Evolutionary conservation across 2,797 vertebrate genomes (phyloP).

Genomic region (Danionella dracula): DNA sequence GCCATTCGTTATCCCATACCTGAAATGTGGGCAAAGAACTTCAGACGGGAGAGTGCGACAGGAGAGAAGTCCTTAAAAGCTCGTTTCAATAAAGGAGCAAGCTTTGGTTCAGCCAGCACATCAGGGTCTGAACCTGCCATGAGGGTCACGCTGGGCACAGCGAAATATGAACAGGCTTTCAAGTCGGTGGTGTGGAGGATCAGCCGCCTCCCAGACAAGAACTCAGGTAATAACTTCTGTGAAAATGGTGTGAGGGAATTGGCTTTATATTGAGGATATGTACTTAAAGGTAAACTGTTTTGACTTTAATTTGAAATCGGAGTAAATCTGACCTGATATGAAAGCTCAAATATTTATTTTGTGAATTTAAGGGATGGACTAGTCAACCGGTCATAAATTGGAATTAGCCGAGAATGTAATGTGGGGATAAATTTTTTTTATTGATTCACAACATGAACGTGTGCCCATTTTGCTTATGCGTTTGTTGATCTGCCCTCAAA

Average conservation of each 20-base stretch:
- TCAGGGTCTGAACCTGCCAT: conserved; percentile 85
- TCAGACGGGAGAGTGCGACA: conserved; percentile 77
- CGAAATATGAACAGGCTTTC: conserved; percentile 86
- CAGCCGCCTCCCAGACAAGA: conserved; percentile 82
- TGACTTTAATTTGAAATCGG: too few species aligned
- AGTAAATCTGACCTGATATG: too few species aligned
- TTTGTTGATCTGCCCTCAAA: too few species aligned
- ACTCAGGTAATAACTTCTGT: conserved; percentile 72
- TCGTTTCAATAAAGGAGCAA: conserved; percentile 83
- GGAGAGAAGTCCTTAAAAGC: conserved; percentile 85
- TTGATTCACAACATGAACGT: too few species aligned
- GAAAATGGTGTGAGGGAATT: not conserved
- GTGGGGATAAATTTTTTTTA: too few species aligned
- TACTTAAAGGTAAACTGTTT: too few species aligned
- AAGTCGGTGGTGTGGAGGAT: conserved; percentile 85
- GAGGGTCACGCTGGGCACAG: conserved; percentile 84
- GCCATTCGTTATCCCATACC: conserved; percentile 81
- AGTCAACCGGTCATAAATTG: too few species aligned
- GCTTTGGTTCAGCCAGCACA: conserved; percentile 74
- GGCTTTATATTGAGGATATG: too few species aligned
- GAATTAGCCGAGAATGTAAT: too few species aligned
- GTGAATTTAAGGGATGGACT: too few species aligned
- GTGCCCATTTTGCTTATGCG: too few species aligned
- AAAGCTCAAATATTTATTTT: too few species aligned
- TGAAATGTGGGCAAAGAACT: conserved; percentile 85